phyloP scores from a whole-genome alignment of 2,113 vertebrate species.

The Myotis brandtii region DNA sequence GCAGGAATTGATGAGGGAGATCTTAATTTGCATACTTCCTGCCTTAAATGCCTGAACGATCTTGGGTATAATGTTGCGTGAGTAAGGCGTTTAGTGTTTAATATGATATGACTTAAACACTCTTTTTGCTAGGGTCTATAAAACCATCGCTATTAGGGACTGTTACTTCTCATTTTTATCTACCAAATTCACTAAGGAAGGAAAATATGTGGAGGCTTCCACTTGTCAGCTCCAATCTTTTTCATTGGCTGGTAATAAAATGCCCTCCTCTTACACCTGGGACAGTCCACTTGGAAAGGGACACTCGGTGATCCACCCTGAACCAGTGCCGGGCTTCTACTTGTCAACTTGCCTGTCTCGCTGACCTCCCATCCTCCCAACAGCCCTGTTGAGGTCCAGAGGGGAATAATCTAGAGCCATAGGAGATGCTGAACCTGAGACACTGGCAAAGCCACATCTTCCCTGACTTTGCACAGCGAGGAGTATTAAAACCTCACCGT shows the following conservation, averaged over 20 bases:
- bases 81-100: conserved; percentile 59
- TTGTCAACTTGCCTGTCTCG: background rate
- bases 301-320: background rate
- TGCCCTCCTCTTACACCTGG: background rate
- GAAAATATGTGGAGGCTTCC: background rate
- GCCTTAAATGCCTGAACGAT: conserved; percentile 45
- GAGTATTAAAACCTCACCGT: background rate
- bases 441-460: background rate
- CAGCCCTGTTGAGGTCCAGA: background rate
- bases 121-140: conserved; percentile 39
- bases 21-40: conserved; percentile 50
- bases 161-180: conserved; percentile 47
- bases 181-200: conserved; percentile 27
- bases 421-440: background rate
- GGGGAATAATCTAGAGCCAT: background rate
- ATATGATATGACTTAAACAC: conserved; percentile 61
- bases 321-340: background rate
- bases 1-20: conserved; percentile 23
- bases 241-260: background rate
- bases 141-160: conserved; percentile 54
- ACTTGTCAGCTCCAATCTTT: background rate
- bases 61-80: conserved; percentile 46
- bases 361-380: background rate
- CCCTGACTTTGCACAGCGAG: background rate
- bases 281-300: background rate